phyloP scores from a whole-genome alignment of 2,113 vertebrate species.

The Cygnus atratus region DNA sequence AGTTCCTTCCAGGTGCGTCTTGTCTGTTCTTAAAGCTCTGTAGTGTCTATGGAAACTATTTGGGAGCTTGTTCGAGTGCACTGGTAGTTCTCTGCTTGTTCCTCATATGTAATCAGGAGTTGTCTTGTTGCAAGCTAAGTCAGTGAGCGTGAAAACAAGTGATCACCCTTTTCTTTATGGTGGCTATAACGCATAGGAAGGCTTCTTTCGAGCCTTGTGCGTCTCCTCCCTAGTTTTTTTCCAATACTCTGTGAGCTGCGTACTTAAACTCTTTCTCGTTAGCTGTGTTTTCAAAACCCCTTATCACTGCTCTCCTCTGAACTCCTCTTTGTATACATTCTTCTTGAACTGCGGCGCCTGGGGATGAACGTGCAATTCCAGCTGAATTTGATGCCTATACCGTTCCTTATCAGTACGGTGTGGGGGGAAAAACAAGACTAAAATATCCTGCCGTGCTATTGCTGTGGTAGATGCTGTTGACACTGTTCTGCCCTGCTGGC shows the following conservation, averaged over 20 bases:
- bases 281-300: neutral
- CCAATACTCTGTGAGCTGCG: neutral
- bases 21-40: neutral
- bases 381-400: neutral
- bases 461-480: rapidly evolving
- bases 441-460: neutral
- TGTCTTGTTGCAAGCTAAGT: neutral
- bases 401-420: neutral
- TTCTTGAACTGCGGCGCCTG: neutral
- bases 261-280: neutral
- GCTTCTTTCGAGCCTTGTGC: neutral
- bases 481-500: neutral
- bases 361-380: neutral
- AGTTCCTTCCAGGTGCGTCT: neutral
- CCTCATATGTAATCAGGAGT: neutral
- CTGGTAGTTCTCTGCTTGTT: neutral
- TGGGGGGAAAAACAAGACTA: neutral
- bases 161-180: neutral
- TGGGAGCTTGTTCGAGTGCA: neutral
- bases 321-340: neutral
- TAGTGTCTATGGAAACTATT: neutral
- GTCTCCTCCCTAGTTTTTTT: neutral
- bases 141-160: neutral
- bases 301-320: neutral
- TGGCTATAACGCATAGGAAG: neutral